These are phyloP conservation scores for Galerucella calmariensis DNA, from an alignment of 2,888 invertebrate genomes.

Conservation along the genomic window DNA sequence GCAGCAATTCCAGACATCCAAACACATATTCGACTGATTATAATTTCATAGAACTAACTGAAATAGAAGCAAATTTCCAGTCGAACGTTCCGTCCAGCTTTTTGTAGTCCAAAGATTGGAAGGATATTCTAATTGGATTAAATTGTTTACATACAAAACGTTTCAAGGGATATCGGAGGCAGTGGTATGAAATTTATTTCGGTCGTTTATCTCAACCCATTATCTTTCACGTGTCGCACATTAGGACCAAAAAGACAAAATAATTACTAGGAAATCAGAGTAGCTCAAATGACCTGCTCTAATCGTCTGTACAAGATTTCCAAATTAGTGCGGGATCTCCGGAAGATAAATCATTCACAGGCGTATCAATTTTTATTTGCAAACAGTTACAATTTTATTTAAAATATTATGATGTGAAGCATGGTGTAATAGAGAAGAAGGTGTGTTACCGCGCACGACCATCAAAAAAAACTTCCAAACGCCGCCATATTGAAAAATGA, in stretches of 20 bases:
- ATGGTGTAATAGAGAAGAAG: too few relatives aligned
- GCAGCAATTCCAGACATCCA: too few relatives aligned
- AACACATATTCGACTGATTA: background rate
- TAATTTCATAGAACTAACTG: background rate
- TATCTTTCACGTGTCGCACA: slow-evolving; percentile 25
- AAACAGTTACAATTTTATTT: background rate
- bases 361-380: background rate
- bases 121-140: background rate
- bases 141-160: slow-evolving; percentile 8
- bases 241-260: slow-evolving; percentile 30
- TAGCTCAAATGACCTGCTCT: slow-evolving; percentile 21
- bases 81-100: background rate
- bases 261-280: slow-evolving; percentile 30
- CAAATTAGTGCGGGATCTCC: slow-evolving; percentile 31
- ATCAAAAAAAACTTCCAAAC: too few relatives aligned
- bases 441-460: too few relatives aligned
- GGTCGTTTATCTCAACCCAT: slow-evolving; percentile 20
- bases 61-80: background rate
- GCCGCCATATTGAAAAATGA: too few relatives aligned
- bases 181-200: slow-evolving; percentile 13
- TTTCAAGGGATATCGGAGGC: slow-evolving; percentile 2
- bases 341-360: background rate
- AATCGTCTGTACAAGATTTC: slow-evolving; percentile 31
- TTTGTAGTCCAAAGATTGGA: background rate
- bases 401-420: too few relatives aligned